Base-by-base conservation (phyloP, 1,140 invertebrate genomes). In the Oryzaephilus surinamensis region DNA sequence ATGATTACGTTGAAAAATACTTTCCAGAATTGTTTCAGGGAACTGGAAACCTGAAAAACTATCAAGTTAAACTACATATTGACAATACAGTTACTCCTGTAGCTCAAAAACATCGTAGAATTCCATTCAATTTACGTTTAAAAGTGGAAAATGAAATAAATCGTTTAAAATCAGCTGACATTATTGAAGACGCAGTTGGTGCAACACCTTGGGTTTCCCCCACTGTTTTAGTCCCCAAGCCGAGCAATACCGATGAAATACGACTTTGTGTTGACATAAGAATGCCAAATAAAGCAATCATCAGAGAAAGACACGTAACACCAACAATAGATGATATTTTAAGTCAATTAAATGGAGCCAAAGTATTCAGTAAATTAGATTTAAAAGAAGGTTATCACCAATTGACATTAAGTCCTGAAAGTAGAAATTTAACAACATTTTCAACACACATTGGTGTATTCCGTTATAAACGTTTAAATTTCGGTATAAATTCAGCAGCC, bases 221-320 rank as follows among this genome's bases (percentile, higher is more conserved):
- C 3, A 37, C 61, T 5, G 54, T 58, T 6, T 47, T 53, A 8
- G 45, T 57, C 6, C 20, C 52, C 2, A 63, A 58, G 32, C 23
- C 35, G 12, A 32, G 6, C 17, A 55, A 61, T 31, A 24, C 46
- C 23, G 44, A 36, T 3, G 44, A 49, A 18, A 30, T 60, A 6
- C 29, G 60, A 12, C 23, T 65, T 18, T 63, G 59, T 43, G 31
- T 64, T 1, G 60, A 64, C 33, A 60, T 64, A 56, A 41, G 60
- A 15, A 11, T 38, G 21, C 59, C 55, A 2, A 60, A 58, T 34
- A 27, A 52, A 47, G 61, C 63, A 0, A 57, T 65, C 4, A 13
- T 45, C 29, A 30, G 55, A 27, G 52, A 60, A 33, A 53, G 60
- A 16, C 55, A 59, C 29, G 55, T 55, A 28, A 29, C 60, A 17